Conservation (phyloP, 2,797 vertebrate genomes). For the Brachyrhaphis roseni region DNA sequence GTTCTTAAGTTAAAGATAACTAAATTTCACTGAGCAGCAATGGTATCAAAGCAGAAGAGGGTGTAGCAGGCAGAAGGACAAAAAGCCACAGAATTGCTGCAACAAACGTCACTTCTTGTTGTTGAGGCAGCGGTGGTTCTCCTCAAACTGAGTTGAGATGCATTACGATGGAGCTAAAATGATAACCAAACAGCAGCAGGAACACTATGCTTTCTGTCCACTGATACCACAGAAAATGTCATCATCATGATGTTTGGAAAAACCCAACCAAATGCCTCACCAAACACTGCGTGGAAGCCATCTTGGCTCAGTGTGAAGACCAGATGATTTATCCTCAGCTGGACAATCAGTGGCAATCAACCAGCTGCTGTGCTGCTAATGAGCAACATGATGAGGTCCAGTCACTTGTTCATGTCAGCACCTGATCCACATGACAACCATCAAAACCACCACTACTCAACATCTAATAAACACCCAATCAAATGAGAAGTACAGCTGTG, state of each 20-base stretch:
- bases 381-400: conserved; percentile 9
- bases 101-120: background rate
- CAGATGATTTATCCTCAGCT: background rate
- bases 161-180: conserved; percentile 21
- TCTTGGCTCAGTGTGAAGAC: background rate
- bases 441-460: conserved; percentile 42
- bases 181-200: conserved; percentile 26
- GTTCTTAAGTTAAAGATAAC: conserved; percentile 13
- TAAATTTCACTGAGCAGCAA: background rate
- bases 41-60: conserved; percentile 14
- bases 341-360: background rate
- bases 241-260: conserved; percentile 31
- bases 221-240: conserved; percentile 42
- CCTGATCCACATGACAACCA: conserved; percentile 22
- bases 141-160: conserved; percentile 11
- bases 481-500: conserved; percentile 29
- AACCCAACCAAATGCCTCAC: background rate
- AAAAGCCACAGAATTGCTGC: conserved; percentile 15
- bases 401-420: conserved; percentile 30
- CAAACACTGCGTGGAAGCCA: background rate
- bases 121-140: background rate
- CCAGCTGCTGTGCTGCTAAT: conserved; percentile 2
- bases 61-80: conserved; percentile 22
- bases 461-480: conserved; percentile 24
- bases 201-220: conserved; percentile 30